Base-by-base conservation (phyloP, 2,797 vertebrate species). In the Paratrypauchen microcephalus region DNA sequence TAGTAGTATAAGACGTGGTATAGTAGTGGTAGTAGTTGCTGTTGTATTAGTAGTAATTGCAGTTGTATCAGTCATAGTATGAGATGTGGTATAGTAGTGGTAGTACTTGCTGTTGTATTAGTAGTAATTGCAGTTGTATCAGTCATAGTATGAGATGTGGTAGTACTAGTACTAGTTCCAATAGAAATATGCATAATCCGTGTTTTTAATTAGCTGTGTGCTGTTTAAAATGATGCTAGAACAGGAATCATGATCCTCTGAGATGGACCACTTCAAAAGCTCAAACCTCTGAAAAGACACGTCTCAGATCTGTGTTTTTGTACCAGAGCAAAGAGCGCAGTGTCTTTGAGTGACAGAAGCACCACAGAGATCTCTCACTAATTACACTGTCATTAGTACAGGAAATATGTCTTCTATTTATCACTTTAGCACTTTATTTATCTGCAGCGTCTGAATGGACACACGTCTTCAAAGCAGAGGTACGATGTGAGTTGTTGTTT, bases 361-460 rank as follows among this genome's bases (percentile, higher is more conserved):
- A 1, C 28, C 19, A 52, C 18, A 74, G 73, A 12, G 6, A 63
- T 68, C 32, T 6, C 66, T 72, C 28, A 77, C 75, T 78, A 77
- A 80, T 79, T 66, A 69, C 47, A 0, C 16, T 75, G 69, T 73
- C 28, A 84, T 86, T 83, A 80, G 70, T 71, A 83, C 77, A 32
- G 56, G 69, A 23, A 78, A 69, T 73, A 26, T 74, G 57, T 45
- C 60, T 71, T 67, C 59, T 66, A 71, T 76, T 66, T 64, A 69
- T 70, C 66, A 55, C 36, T 72, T 58, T 15, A 60, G 61, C 57
- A 73, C 57, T 64, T 59, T 48, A 32, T 79, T 59, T 48, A 32
- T 79, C 58, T 55, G 1, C 68, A 16, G 56, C 73, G 69, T 70
- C 60, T 19, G 28, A 12, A 16, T 2, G 16, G 39, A 57, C 68